A percentile compares a stretch with the other conserved stretches of the same genome.
Conservation (phyloP, 2,113 vertebrate species). For the human (Homo sapiens) region GRCh38 chrX:143058501-143059000, state of each 20-base stretch:
- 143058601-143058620: not conserved
- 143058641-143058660: not conserved
- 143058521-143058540: not conserved
- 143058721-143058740: not conserved
- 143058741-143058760: not conserved
- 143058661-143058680: not conserved
- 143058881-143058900: not conserved
- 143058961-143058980: not conserved
- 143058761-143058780: not conserved
- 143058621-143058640: not conserved
- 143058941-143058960: not conserved
- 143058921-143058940: not conserved
- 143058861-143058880: not conserved
- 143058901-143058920: not conserved
- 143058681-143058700: not conserved
- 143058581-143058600: conserved; percentile 35
- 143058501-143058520: conserved; percentile 46
- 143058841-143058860: not conserved
- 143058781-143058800: not conserved
- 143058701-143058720: not conserved
- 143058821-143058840: not conserved
- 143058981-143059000: not conserved
- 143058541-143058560: conserved; percentile 42
- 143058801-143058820: not conserved
- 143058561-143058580: conserved; percentile 46